phyloP scores from a whole-genome alignment of 2,797 vertebrate genomes.

The Sciurus carolinensis region DNA sequence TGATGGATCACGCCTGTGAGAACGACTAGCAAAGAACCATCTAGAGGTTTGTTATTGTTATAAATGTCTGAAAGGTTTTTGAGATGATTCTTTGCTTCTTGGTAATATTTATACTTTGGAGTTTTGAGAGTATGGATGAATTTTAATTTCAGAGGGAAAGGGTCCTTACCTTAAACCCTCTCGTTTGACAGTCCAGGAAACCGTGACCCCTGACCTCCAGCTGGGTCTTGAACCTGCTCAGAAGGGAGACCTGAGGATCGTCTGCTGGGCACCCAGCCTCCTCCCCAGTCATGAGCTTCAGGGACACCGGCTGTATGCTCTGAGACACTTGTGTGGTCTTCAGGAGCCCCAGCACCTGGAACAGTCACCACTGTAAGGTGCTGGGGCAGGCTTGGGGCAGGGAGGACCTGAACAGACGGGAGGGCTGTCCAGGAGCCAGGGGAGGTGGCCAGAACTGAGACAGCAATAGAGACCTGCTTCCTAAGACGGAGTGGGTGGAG shows the following conservation, averaged over 20 bases:
- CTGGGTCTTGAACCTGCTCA: neutral
- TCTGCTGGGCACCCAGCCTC: neutral
- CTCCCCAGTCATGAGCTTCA: fast-evolving
- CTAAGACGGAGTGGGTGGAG: neutral
- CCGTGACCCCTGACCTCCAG: neutral
- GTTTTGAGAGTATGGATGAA: neutral
- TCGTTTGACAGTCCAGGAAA: neutral
- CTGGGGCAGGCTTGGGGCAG: neutral
- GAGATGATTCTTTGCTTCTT: conserved; percentile 34
- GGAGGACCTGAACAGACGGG: neutral
- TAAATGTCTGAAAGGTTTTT: conserved; percentile 39
- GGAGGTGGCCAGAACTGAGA: neutral
- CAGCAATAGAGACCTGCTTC: neutral
- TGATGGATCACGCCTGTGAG: neutral
- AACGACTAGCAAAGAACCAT: neutral
- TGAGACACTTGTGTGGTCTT: neutral
- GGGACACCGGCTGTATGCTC: neutral
- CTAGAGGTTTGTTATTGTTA: neutral
- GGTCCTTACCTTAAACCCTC: neutral
- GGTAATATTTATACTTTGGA: neutral
- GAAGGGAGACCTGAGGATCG: neutral
- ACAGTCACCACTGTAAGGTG: neutral
- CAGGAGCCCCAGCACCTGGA: neutral
- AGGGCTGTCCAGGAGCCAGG: neutral
- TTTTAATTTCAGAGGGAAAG: conserved; percentile 31